Conservation (phyloP, 37 sponge, comb jelly and placozoan species). For the Aplysina aerophoba region DNA sequence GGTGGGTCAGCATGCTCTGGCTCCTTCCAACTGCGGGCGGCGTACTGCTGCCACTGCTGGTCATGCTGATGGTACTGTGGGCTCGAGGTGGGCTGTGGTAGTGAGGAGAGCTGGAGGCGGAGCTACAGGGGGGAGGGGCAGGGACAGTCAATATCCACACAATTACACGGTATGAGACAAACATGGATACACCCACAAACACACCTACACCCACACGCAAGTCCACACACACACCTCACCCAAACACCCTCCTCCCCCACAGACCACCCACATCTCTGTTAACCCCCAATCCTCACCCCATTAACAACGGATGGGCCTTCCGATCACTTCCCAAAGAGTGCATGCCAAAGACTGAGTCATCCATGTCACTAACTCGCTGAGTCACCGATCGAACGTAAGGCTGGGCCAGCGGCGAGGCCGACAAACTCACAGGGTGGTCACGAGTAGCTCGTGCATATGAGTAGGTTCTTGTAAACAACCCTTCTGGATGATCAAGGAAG, state of each 20-base stretch:
- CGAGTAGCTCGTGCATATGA: conserved; percentile 5
- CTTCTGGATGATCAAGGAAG: neutral
- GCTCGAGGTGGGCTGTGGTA: neutral
- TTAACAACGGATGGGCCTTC: no score
- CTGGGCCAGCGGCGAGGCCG: neutral
- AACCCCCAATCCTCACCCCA: no score
- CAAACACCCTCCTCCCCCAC: neutral
- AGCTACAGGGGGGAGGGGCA: neutral
- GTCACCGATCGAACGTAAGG: conserved; percentile 2
- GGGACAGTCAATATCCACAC: neutral
- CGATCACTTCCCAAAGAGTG: no score
- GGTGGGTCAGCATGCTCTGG: neutral
- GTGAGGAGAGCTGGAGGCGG: neutral
- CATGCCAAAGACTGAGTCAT: neutral
- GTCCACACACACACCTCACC: conserved; percentile 15
- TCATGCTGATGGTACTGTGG: neutral
- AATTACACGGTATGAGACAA: neutral
- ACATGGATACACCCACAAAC: neutral
- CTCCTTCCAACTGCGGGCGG: neutral
- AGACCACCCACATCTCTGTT: no score
- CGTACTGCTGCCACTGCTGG: neutral
- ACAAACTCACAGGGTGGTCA: neutral
- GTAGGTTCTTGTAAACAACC: neutral
- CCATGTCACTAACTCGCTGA: neutral
- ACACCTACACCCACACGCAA: conserved; percentile 5